phyloP scores from a whole-genome alignment of 2,888 invertebrate genomes.

The Caenorhabditis sp. region DNA sequence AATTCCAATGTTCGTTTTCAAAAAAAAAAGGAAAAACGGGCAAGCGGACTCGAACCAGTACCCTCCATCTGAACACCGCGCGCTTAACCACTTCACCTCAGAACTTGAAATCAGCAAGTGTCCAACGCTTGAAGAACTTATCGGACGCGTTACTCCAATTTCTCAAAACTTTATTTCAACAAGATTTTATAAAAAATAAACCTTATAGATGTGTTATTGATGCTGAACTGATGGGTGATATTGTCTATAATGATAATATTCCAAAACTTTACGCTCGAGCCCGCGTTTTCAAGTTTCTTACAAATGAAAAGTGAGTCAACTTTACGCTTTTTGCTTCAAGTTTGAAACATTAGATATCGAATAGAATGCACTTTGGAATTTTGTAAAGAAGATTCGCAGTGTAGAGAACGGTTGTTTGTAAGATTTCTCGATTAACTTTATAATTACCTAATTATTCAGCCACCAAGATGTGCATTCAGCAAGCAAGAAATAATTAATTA shows the following conservation, averaged over 20 bases:
- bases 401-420: constrained; percentile 59
- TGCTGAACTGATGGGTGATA: constrained; percentile 72
- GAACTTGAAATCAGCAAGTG: too few relatives aligned
- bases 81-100: too few relatives aligned
- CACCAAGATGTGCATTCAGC: constrained; percentile 74
- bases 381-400: constrained; percentile 62
- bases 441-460: constrained; percentile 44
- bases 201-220: constrained; percentile 71
- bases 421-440: not conserved
- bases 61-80: too few relatives aligned
- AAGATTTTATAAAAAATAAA: not conserved
- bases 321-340: too few relatives aligned
- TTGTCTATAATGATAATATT: constrained; percentile 70
- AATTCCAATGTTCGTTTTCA: too few relatives aligned
- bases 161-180: too few relatives aligned
- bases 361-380: constrained; percentile 71
- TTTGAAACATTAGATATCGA: constrained; percentile 57
- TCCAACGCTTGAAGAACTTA: not conserved
- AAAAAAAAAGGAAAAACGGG: too few relatives aligned
- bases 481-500: constrained; percentile 71
- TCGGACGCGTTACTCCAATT: not conserved
- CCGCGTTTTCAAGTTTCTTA: constrained; percentile 70
- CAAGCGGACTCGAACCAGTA: too few relatives aligned
- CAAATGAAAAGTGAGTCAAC: constrained; percentile 65
- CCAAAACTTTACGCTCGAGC: constrained; percentile 69